Evolutionary conservation across 2,888 invertebrate genomes (phyloP).

Genomic region (Mesorhabditis sp.): DNA sequence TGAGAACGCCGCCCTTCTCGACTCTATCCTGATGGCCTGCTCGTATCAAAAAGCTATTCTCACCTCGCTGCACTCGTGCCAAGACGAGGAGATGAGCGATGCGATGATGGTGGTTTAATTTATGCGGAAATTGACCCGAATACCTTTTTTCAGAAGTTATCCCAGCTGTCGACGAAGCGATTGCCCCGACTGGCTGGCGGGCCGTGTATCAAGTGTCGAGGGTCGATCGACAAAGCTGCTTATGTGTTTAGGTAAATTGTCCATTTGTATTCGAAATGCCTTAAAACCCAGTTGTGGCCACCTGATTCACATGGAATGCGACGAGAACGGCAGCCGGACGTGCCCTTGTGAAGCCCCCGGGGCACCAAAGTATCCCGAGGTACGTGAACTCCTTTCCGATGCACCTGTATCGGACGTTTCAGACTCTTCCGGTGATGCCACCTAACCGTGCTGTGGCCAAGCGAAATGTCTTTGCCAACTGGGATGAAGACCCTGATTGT

Average conservation of each 20-base stretch:
- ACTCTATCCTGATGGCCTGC: slow-evolving; percentile 21
- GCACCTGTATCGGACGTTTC: too few species aligned
- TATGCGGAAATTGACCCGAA: background rate
- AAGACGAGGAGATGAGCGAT: background rate
- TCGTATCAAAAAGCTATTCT: slow-evolving; percentile 17
- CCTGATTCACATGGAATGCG: slow-evolving; percentile 33
- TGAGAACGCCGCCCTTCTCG: slow-evolving; percentile 16
- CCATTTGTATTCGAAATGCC: background rate
- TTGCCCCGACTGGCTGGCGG: slow-evolving; percentile 12
- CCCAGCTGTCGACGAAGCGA: slow-evolving; percentile 6
- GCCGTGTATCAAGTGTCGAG: slow-evolving; percentile 20
- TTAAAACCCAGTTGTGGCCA: slow-evolving; percentile 31
- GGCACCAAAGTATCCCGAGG: background rate
- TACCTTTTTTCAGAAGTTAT: background rate
- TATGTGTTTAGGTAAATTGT: slow-evolving; percentile 22
- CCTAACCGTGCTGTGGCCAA: too few species aligned
- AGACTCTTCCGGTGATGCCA: too few species aligned
- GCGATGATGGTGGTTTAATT: background rate
- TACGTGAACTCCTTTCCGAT: background rate
- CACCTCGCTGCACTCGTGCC: slow-evolving; percentile 15
- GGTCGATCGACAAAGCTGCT: slow-evolving; percentile 21
- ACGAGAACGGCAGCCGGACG: slow-evolving; percentile 13
- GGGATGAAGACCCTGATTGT: too few species aligned
- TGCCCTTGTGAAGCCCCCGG: slow-evolving; percentile 17
- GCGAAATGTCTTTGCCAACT: too few species aligned